Evolutionary conservation across 2,888 invertebrate genomes (phyloP).

Genomic region (Halictus ligatus): DNA sequence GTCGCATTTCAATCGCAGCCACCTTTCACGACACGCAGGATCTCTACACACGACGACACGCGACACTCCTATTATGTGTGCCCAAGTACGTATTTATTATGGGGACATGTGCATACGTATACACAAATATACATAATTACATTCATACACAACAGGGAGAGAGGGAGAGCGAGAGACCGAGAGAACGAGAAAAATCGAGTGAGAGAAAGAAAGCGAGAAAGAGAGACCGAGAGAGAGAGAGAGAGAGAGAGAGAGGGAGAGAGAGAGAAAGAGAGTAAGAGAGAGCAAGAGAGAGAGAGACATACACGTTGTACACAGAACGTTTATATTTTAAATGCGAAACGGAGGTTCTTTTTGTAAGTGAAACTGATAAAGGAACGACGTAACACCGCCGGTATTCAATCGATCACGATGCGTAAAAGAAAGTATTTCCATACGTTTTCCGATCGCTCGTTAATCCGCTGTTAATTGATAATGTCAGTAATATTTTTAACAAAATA

Average conservation of each 20-base stretch:
- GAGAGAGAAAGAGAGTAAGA: not conserved
- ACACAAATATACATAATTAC: not conserved
- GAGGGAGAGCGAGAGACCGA: not conserved
- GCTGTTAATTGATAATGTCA: slow-evolving; percentile 65
- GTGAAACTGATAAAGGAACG: slow-evolving; percentile 34
- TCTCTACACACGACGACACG: slow-evolving; percentile 21
- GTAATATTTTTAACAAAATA: slow-evolving; percentile 66
- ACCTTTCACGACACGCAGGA: slow-evolving; percentile 60
- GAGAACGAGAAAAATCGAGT: not conserved
- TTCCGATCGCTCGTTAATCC: slow-evolving; percentile 65
- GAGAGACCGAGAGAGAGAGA: not conserved
- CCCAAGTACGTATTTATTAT: slow-evolving; percentile 6
- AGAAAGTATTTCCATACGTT: slow-evolving; percentile 63
- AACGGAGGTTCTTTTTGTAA: slow-evolving; percentile 51
- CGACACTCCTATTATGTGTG: slow-evolving; percentile 15
- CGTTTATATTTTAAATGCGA: slow-evolving; percentile 53
- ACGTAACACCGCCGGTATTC: slow-evolving; percentile 55
- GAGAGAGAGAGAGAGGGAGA: not conserved
- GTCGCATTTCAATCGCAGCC: slow-evolving; percentile 69
- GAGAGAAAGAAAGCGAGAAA: not conserved
- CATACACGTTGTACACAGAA: slow-evolving; percentile 12
- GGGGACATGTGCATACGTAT: slow-evolving; percentile 28
- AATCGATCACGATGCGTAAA: slow-evolving; percentile 57
- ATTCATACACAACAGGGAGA: slow-evolving; percentile 5
- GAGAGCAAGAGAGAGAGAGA: not conserved